phyloP scores from a whole-genome alignment of 2,797 vertebrate species.

The Enteromius unitaeniatus region DNA sequence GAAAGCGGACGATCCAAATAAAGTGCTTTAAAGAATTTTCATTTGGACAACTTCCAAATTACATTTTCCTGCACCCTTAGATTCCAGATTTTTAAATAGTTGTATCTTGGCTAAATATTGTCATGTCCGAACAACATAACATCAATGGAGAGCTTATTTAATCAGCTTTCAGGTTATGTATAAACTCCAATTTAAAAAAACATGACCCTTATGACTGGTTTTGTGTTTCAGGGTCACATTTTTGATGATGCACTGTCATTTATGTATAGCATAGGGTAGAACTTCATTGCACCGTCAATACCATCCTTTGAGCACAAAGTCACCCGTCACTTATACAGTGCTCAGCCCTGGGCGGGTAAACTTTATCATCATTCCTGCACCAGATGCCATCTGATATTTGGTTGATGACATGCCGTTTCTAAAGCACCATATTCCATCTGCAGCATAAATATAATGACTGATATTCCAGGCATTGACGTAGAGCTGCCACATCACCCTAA shows the following conservation, averaged over 20 bases:
- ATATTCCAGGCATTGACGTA: neutral
- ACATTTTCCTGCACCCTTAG: no score
- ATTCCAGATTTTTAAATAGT: no score
- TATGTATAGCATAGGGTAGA: neutral
- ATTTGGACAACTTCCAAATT: no score
- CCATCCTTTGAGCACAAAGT: constrained; percentile 3
- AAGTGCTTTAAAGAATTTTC: no score
- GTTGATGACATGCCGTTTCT: neutral
- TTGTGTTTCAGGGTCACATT: no score
- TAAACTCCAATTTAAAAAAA: no score
- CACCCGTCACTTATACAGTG: neutral
- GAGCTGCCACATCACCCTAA: constrained; percentile 8
- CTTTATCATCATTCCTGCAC: constrained; percentile 15
- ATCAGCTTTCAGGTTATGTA: no score
- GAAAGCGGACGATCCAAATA: no score
- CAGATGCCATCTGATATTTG: constrained; percentile 16
- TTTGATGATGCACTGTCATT: neutral
- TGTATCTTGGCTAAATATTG: no score
- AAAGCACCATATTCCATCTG: neutral
- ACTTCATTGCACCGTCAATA: constrained; percentile 4
- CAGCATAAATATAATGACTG: neutral
- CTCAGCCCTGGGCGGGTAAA: constrained; percentile 26
- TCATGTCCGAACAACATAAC: no score
- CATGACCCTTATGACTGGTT: no score
- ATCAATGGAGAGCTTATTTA: no score